These are phyloP conservation scores for Butastur rufipennis DNA, from an alignment of 2,113 vertebrate species.

Conservation along the genomic window DNA sequence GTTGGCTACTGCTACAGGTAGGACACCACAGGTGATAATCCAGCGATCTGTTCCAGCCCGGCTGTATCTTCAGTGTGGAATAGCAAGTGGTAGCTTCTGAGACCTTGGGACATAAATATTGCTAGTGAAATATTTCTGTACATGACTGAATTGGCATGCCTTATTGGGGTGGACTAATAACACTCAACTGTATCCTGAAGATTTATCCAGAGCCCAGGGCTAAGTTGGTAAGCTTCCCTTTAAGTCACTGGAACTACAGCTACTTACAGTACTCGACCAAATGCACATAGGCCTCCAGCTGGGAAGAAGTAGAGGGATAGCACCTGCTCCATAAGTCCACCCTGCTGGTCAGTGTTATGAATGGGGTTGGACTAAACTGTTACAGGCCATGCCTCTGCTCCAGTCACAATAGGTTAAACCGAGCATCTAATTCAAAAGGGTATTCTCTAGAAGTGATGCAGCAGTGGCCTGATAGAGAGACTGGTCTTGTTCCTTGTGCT, in stretches of 20 bases:
- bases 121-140: not conserved
- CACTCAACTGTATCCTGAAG: not conserved
- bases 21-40: not conserved
- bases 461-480: not conserved
- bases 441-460: not conserved
- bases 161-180: not conserved
- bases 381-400: not conserved
- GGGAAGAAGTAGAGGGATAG: not conserved
- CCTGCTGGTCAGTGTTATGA: not conserved
- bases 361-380: not conserved
- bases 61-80: not conserved
- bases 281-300: not conserved
- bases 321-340: not conserved
- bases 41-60: not conserved
- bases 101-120: not conserved
- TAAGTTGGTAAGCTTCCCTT: not conserved
- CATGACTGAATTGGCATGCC: fast-evolving
- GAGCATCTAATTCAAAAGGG: not conserved
- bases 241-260: not conserved
- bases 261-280: not conserved
- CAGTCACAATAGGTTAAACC: not conserved
- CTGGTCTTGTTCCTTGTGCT: not conserved
- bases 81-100: not conserved
- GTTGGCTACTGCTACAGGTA: not conserved
- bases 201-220: not conserved